Evolutionary conservation across 2,888 invertebrate genomes (phyloP), one percentile per base, ranked within the genome.

Genomic region (Dryococelus australis): DNA sequence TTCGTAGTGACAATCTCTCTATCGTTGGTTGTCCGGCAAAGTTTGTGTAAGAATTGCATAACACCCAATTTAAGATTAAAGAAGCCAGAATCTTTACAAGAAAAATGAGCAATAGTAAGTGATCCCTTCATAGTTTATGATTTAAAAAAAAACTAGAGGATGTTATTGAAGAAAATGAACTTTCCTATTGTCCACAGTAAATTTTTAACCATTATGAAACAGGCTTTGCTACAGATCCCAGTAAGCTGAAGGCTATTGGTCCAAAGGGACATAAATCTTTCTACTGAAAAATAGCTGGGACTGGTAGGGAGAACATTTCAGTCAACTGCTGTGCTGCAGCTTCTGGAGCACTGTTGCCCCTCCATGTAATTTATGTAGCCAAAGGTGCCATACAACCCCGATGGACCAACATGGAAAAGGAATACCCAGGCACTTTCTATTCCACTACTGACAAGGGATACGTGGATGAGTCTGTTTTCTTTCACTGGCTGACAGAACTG

Each of bases 81-180:
- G 16, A 65, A 65, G 65, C n/a, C 65, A 65, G 65, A 65, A 20
- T 65, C 65, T 65, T 65, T 65, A 65, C 65, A 65, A 65, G 65
- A 65, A 65, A 65, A 65, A 65, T 24, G n/a, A 65, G 65, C 65
- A 24, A 24, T 24, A 65, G 65, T 24, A 24, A 65, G 65, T 65
- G 24, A 65, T 65, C 6, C 65, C 10, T 65, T 65, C 24, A 65
- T 65, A 65, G 65, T 65, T 65, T 24, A 65, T 16, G 24, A 65
- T 24, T 65, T 65, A 24, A 2, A 65, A 65, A 65, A n/a, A 65
- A 65, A 65, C 24, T 65, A 65, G 65, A 65, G n/a, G 65, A 65
- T 10, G 24, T 65, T 65, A n/a, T 65, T 24, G 65, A 65, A 65
- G 6, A 65, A 65, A 65, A 65, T 65, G 65, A 10, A 10, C 65